Percentiles rank a stretch among this genome's conserved stretches.
phyloP scores from a whole-genome alignment of 2,888 invertebrate species.

The Lithophane leautieri region DNA sequence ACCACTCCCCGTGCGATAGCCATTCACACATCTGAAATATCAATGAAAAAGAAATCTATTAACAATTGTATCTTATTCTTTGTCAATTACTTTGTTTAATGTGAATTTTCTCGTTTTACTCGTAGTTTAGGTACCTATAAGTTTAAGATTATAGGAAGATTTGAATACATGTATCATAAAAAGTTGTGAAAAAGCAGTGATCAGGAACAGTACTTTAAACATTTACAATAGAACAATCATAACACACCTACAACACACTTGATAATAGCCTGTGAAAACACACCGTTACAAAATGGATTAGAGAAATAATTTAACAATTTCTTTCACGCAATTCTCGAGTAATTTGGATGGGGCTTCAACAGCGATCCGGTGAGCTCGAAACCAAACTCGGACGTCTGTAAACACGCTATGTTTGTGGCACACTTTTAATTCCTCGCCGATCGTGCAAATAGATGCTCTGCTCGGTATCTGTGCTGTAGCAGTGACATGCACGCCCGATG shows the following conservation, averaged over 20 bases:
- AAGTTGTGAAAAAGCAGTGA: conserved; percentile 5
- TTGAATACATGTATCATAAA: background rate
- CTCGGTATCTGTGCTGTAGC: conserved; percentile 66
- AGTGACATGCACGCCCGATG: conserved; percentile 68
- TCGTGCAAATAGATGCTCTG: conserved; percentile 77
- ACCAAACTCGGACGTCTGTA: conserved; percentile 73
- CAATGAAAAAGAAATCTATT: conserved; percentile 56
- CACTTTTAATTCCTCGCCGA: conserved; percentile 80
- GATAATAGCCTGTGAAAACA: conserved; percentile 70
- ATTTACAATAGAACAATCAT: conserved; percentile 54
- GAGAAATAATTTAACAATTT: conserved; percentile 70
- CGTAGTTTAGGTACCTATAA: background rate
- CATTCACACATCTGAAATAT: conserved; percentile 85
- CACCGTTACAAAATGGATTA: conserved; percentile 73
- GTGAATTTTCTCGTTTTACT: background rate
- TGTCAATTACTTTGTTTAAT: background rate
- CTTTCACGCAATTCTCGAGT: conserved; percentile 72
- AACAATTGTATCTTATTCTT: conserved; percentile 6
- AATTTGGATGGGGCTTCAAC: conserved; percentile 72
- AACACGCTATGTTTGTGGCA: conserved; percentile 81
- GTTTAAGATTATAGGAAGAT: background rate
- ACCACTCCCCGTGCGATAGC: conserved; percentile 85
- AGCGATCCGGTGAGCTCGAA: conserved; percentile 70
- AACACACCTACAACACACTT: conserved; percentile 53
- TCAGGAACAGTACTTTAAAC: conserved; percentile 36